Evolutionary conservation across 92 coral and sea anemone genomes (phyloP), one percentile per base, ranked within the genome.

Genomic region (Blastomussa wellsi): DNA sequence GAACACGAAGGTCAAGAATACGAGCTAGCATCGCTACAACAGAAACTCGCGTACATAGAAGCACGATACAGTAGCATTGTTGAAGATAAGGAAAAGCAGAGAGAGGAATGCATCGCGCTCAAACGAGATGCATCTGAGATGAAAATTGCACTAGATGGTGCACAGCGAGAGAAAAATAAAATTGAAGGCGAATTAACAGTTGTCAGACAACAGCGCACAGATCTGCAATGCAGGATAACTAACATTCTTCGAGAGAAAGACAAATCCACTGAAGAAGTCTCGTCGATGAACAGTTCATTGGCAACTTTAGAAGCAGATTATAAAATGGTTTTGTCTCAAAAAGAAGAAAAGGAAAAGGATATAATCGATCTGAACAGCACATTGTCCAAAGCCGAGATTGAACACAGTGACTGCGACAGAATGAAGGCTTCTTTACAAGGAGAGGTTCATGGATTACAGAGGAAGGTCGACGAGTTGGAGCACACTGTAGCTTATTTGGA

Each of bases 91-190:
- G 91, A 92, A 7, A 84, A 85, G 57, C 20, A 90, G 19, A 88
- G 83, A 42, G 90, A 76, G 87, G 93, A 92, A n/a, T 73, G 79
- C 69, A 60, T 64, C 31, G 68, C 74, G 3, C 55, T 92, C 77
- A 92, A 88, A 76, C 84, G 88, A 44, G 92, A 92, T 81, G 83
- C 81, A 37, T 81, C 91, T 10, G 94, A 94, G 70, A 42, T 92
- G 42, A 94, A 93, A 81, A 85, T 80, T 52, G 79, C 82, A 8
- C 52, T 89, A 38, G 97, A 94, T 57, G 66, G 79, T 33, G 79
- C 85, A 31, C 92, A 93, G 70, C 73, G 87, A 9, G 98, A 96
- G 62, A 96, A 92, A 64, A 53, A 79, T 7, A 84, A 86, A 52
- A 72, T 88, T 29, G 93, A 86, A 69, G 81, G 89, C 64, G 99